A percentile compares a stretch with the other conserved stretches of the same genome.
These are phyloP conservation scores for Meganola albula DNA, from an alignment of 2,888 invertebrate genomes.

Conservation along the genomic window DNA sequence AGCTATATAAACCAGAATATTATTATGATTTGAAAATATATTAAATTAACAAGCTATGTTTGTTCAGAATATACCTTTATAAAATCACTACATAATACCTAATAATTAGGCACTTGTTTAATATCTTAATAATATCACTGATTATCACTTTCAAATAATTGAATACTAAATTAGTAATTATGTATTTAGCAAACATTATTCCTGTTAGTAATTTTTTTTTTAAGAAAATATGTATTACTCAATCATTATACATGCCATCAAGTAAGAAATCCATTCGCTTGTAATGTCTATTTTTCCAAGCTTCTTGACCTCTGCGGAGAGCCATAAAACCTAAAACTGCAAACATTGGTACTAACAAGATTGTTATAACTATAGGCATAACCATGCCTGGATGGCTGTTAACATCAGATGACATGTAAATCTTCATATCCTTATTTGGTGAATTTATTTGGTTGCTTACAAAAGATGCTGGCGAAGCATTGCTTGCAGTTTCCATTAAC, in stretches of 20 bases:
- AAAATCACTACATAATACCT: neutral
- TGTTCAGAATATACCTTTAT: no score
- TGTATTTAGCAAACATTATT: neutral
- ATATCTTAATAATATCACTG: neutral
- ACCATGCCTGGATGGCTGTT: conserved; percentile 80
- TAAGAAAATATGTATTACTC: no score
- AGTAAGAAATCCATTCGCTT: conserved; percentile 92
- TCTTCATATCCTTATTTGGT: conserved; percentile 30
- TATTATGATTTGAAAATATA: no score
- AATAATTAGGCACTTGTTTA: no score
- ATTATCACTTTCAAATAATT: neutral
- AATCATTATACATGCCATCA: conserved; percentile 94
- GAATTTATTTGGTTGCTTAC: conserved; percentile 35
- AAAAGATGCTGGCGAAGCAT: conserved; percentile 33
- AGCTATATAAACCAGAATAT: no score
- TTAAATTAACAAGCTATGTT: no score
- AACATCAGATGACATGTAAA: conserved; percentile 30
- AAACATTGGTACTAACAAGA: conserved; percentile 86
- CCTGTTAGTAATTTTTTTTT: no score
- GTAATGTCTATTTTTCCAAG: conserved; percentile 91
- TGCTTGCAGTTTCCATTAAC: conserved; percentile 35
- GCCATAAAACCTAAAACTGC: conserved; percentile 82
- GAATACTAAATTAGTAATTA: neutral
- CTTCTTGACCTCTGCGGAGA: conserved; percentile 84
- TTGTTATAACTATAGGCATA: conserved; percentile 84